Evolutionary conservation across 1,140 invertebrate species (phyloP), one percentile per base, ranked within the genome.

Genomic region (Drosophila eugracilis): DNA sequence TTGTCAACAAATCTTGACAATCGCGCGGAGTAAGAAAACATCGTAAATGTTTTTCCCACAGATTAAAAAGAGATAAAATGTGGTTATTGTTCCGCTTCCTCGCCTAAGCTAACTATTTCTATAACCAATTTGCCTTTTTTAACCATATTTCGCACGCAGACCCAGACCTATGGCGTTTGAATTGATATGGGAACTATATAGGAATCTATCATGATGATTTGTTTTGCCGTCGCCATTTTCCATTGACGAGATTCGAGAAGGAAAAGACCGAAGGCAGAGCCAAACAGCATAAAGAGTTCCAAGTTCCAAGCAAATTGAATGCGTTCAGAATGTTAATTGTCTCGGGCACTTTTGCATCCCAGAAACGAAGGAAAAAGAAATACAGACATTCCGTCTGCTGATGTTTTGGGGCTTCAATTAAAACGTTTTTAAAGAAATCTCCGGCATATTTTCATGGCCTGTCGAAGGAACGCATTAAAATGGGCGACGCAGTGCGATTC

Each of bases 401-500:
- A n/a, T n/a, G n/a, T n/a, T 42, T 54, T 28, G 72, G 73, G 67
- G 74, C 78, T 60, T 81, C 83, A 86, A 86, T 86, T 88, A 86
- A 88, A 88, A 75, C 69, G 60, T 86, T 86, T 86, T 71, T 75
- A 86, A 85, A 86, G 81, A 85, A 86, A 88, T 78, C 57, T 65
- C 55, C 69, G 81, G 83, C 81, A 86, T 86, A 86, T 81, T 86
- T 86, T 88, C 62, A 86, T 86, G 67, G 81, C 83, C 83, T 86
- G 81, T 86, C 83, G 70, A 81, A 81, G 81, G 66, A 88, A 86
- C 74, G 78, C 81, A 86, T 86, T 86, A 86, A 88, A 86, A 86
- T 86, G 81, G 83, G 83, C 81, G 83, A 88, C 81, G 66, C 81
- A 72, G 26, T 47, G 69, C 67, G 14, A 44, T 44, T 19, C 41